Evolutionary conservation across 2,888 invertebrate species (phyloP).

Genomic region (Macropis europaea): DNA sequence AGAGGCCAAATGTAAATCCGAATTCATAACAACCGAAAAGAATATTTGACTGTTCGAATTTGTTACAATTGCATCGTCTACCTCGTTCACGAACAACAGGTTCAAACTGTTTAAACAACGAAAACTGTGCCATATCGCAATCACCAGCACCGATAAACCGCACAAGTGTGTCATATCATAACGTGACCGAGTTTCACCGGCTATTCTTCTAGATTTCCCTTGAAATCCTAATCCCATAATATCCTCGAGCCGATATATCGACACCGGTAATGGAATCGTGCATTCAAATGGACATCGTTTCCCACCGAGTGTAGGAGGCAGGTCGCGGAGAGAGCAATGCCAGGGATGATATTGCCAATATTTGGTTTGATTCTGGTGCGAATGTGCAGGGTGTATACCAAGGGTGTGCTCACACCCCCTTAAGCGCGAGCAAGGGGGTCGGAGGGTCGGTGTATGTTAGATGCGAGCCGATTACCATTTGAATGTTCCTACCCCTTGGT

Average conservation of each 20-base stretch:
- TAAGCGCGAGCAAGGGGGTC: constrained; percentile 40
- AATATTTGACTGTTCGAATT: too few relatives aligned
- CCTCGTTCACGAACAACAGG: too few relatives aligned
- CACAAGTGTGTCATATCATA: neutral
- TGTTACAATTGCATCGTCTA: too few relatives aligned
- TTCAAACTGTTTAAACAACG: too few relatives aligned
- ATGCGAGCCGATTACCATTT: constrained; percentile 77
- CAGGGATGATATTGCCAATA: constrained; percentile 79
- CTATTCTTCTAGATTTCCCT: constrained; percentile 50
- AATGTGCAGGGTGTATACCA: constrained; percentile 61
- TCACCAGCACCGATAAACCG: neutral
- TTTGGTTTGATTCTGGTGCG: constrained; percentile 78
- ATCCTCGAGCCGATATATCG: constrained; percentile 66
- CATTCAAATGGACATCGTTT: constrained; percentile 73
- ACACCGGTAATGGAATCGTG: constrained; percentile 71
- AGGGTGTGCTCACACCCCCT: constrained; percentile 57
- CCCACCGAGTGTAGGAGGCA: constrained; percentile 60
- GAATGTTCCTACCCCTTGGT: constrained; percentile 73
- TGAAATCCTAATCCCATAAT: constrained; percentile 73
- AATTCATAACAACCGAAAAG: too few relatives aligned
- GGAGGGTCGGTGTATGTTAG: constrained; percentile 71
- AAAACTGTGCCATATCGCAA: too few relatives aligned
- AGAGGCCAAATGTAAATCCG: too few relatives aligned
- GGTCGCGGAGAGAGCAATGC: constrained; percentile 66
- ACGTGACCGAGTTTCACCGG: constrained; percentile 42